phyloP scores from a whole-genome alignment of 2,797 vertebrate species.

The Prunella strophiata region DNA sequence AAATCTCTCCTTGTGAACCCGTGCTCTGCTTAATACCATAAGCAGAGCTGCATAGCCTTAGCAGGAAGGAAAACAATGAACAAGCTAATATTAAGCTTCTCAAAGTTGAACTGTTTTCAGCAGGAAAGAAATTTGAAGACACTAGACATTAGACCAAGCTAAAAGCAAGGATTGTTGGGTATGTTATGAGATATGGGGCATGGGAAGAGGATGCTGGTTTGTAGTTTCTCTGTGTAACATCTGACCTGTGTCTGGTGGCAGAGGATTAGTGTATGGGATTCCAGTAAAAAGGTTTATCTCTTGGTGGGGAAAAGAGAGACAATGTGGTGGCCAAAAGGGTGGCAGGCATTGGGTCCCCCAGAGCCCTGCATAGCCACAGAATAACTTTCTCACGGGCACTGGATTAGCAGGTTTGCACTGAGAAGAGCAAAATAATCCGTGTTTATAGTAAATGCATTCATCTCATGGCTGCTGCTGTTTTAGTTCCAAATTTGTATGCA shows the following conservation, averaged over 20 bases:
- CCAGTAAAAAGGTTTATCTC: not conserved
- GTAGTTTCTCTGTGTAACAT: not conserved
- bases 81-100: not conserved
- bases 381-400: not conserved
- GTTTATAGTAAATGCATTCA: not conserved
- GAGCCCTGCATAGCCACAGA: not conserved
- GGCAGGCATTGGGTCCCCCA: not conserved
- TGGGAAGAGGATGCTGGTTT: not conserved
- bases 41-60: not conserved
- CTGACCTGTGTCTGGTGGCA: not conserved
- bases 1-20: not conserved
- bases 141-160: not conserved
- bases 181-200: not conserved
- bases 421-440: not conserved
- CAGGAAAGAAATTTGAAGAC: not conserved
- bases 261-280: not conserved
- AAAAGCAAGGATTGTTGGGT: not conserved
- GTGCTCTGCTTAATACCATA: not conserved
- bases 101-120: not conserved
- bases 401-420: not conserved
- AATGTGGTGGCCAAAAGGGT: not conserved
- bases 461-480: not conserved
- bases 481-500: conserved; percentile 26
- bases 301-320: not conserved
- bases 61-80: not conserved